A percentile compares a stretch with the other conserved stretches of the same genome.
These are phyloP conservation scores for Pseudomugil tenellus DNA, from an alignment of 2,797 vertebrate species.

Conservation along the genomic window DNA sequence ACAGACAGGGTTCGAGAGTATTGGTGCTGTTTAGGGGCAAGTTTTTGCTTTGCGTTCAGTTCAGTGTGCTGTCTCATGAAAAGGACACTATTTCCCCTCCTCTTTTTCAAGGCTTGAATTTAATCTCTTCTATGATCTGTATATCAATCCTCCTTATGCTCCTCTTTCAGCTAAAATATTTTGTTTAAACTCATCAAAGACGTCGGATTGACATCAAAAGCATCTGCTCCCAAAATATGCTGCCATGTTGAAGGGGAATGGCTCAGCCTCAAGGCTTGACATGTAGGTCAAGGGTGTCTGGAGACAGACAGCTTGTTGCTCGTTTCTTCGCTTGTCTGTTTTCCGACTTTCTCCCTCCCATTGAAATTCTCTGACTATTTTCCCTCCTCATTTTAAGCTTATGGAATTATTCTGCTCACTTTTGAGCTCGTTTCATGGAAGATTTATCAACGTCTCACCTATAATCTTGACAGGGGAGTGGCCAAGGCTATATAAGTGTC, in stretches of 20 bases:
- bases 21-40: conserved; percentile 22
- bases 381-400: conserved; percentile 8
- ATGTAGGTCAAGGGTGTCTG: conserved; percentile 65
- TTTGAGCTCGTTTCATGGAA: conserved; percentile 58
- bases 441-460: conserved; percentile 66
- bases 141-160: conserved; percentile 10
- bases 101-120: conserved; percentile 19
- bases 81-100: background rate
- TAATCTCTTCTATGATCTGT: conserved; percentile 16
- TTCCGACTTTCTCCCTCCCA: conserved; percentile 34
- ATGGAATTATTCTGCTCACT: conserved; percentile 59
- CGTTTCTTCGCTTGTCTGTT: conserved; percentile 45
- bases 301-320: conserved; percentile 56
- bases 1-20: conserved; percentile 32
- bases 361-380: conserved; percentile 47
- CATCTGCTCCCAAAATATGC: conserved; percentile 52
- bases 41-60: background rate
- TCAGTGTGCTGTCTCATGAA: conserved; percentile 19
- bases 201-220: conserved; percentile 51
- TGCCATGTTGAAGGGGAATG: conserved; percentile 52
- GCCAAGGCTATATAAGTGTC: conserved; percentile 52
- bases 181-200: conserved; percentile 54
- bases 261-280: conserved; percentile 46
- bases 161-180: conserved; percentile 34
- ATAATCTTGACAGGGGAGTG: conserved; percentile 57